Conservation (phyloP, 2,888 invertebrate species). For the Ceratothoa steindachneri region DNA sequence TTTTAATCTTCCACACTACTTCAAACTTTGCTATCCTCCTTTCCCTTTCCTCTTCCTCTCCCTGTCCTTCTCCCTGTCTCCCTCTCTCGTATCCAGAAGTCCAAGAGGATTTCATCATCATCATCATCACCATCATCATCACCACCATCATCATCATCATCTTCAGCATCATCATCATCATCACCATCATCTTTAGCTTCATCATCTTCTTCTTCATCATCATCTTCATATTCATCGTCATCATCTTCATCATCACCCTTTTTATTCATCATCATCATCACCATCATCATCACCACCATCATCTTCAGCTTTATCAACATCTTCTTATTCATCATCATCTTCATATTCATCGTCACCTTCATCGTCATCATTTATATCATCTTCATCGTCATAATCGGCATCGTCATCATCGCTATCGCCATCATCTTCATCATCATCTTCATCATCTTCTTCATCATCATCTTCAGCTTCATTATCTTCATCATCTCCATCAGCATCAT, state of each 20-base stretch:
- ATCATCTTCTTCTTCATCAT: too few relatives aligned
- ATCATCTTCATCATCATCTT: conserved; percentile 16
- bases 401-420: conserved; percentile 6
- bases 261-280: conserved; percentile 10
- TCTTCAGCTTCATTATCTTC: too few relatives aligned
- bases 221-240: too few relatives aligned
- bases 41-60: neutral
- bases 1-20: too few relatives aligned
- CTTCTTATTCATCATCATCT: neutral
- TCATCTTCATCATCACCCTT: conserved; percentile 16
- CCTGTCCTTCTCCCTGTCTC: too few relatives aligned
- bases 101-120: neutral
- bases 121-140: conserved; percentile 15
- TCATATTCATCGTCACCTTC: conserved; percentile 4
- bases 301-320: conserved; percentile 11
- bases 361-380: neutral
- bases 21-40: neutral
- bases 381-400: conserved; percentile 7
- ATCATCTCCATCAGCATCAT: too few relatives aligned
- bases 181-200: too few relatives aligned
- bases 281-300: conserved; percentile 6
- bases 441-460: too few relatives aligned
- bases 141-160: too few relatives aligned
- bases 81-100: neutral
- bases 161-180: too few relatives aligned